Base-by-base conservation (phyloP, 2,888 invertebrate genomes). In the Eupithecia vulgata region DNA sequence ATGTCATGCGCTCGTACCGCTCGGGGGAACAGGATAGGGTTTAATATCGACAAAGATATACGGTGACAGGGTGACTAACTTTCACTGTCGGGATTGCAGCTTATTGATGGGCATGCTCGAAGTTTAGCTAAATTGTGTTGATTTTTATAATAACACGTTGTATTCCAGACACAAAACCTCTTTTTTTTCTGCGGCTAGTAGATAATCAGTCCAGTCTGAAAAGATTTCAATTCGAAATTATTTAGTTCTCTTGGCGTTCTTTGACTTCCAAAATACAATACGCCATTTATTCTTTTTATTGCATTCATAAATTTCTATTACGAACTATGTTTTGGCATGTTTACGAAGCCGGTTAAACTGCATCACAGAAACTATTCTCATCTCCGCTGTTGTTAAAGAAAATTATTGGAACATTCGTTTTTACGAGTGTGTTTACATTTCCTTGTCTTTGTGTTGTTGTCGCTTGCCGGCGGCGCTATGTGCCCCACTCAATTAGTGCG, bases 401-500 rank as follows among this genome's bases (percentile, higher is more conserved):
- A 77, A 78, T 75, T 68, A 75, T 77, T 78, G 25, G 71, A 68
- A 77, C 78, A 78, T 80, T 82, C 75, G 79, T 81, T 84, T 84
- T 84, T 83, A 85, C 82, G 81, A 82, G 81, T 78, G 71, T 85
- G 84, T 85, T 85, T 84, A 84, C 83, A 82, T 84, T 82, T 81
- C 78, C 80, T 81, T 71, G 76, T 79, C 68, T 77, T 76, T 77
- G 76, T 77, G 80, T 81, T 79, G 79, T 79, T 81, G 81, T 81
- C 74, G 77, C 76, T 72, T 68, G 73, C 68, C 64, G 76, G 80
- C 74, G 80, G 81, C 74, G 77, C 74, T 74, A 68, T 84, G 81
- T 83, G 81, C 81, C 80, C 83, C 83, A 84, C 85, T 87, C 87
- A 87, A 87, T 87, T 86, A 87, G 83, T 80, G 81, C 79, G 81